Conservation (phyloP, 2,888 invertebrate species). For the Drosophila leonis region DNA sequence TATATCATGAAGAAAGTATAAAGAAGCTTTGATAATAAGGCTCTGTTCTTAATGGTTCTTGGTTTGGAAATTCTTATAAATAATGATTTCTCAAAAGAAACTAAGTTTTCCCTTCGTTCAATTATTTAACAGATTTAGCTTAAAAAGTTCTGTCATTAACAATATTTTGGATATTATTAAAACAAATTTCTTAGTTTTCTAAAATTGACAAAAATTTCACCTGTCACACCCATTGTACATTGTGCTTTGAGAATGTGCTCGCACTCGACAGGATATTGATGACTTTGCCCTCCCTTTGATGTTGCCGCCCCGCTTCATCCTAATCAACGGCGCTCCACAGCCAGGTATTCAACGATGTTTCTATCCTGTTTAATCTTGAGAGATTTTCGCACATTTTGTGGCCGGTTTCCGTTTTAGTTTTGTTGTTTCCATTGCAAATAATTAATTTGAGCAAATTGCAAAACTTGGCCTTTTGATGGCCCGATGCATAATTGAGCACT, state of each 20-base stretch:
- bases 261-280: slow-evolving; percentile 73
- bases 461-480: slow-evolving; percentile 36
- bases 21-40: too few species aligned
- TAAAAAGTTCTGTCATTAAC: too few species aligned
- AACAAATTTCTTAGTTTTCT: background rate
- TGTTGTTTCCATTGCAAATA: slow-evolving; percentile 51
- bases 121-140: too few species aligned
- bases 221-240: slow-evolving; percentile 42
- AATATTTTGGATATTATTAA: background rate
- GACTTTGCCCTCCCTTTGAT: slow-evolving; percentile 41
- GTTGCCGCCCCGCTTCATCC: background rate
- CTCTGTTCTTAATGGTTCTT: too few species aligned
- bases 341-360: slow-evolving; percentile 34
- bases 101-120: too few species aligned
- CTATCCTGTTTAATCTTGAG: slow-evolving; percentile 67
- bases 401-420: slow-evolving; percentile 45
- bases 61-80: background rate
- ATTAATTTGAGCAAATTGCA: slow-evolving; percentile 71
- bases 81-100: background rate
- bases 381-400: slow-evolving; percentile 75
- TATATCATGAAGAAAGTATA: too few species aligned
- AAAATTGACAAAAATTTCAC: background rate
- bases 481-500: slow-evolving; percentile 45
- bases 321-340: background rate
- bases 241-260: slow-evolving; percentile 41